These are phyloP conservation scores for Pogona vitticeps DNA, from an alignment of 2,113 vertebrate genomes.

Conservation along the genomic window DNA sequence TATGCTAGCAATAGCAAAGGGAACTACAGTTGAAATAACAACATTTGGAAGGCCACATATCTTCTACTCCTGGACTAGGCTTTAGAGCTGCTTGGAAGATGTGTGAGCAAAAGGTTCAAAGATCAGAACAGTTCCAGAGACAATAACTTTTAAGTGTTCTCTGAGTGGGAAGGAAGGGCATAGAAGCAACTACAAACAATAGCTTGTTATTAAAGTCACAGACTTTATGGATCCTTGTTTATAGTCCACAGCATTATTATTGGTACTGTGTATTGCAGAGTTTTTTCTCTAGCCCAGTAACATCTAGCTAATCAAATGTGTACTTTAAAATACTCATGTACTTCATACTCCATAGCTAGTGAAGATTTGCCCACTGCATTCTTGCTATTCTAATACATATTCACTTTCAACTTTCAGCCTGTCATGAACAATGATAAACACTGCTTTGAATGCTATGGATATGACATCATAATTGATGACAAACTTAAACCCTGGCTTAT, in stretches of 20 bases:
- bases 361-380: not conserved
- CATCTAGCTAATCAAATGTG: not conserved
- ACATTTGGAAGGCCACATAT: no score
- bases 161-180: not conserved
- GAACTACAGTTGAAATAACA: no score
- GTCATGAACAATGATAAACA: constrained; percentile 99
- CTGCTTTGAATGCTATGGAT: constrained; percentile 98
- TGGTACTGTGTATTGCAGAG: not conserved
- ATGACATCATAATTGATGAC: constrained; percentile 98
- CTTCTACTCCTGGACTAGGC: no score
- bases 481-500: constrained; percentile 98
- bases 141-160: not conserved
- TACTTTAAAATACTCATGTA: not conserved
- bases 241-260: not conserved
- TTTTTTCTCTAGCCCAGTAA: not conserved
- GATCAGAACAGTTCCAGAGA: no score
- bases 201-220: not conserved
- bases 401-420: constrained; percentile 72
- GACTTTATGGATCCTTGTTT: not conserved
- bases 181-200: not conserved
- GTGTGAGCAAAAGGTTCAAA: no score
- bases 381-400: not conserved
- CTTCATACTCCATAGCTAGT: not conserved
- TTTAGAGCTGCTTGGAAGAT: not conserved
- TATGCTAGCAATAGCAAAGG: no score